A percentile compares a stretch with the other conserved stretches of the same genome.
phyloP scores from a whole-genome alignment of 2,888 invertebrate species.

The Phengaris arion region DNA sequence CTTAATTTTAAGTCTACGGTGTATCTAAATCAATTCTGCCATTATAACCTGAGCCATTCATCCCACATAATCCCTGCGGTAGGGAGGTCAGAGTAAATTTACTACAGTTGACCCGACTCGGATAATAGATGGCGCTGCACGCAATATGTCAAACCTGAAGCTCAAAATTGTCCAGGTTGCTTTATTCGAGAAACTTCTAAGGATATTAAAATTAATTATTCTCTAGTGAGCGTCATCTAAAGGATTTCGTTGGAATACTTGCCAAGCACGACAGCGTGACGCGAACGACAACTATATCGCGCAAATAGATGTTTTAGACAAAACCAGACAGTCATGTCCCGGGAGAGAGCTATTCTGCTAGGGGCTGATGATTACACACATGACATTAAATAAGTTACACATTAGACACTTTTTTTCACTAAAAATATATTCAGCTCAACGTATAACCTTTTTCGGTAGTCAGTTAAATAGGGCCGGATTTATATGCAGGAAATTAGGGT shows the following conservation, averaged over 20 bases:
- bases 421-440: too few relatives aligned
- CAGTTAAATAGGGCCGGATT: too few relatives aligned
- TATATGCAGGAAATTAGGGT: too few relatives aligned
- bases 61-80: conserved; percentile 39
- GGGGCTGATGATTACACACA: too few relatives aligned
- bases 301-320: too few relatives aligned
- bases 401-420: too few relatives aligned
- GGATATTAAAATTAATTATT: not conserved
- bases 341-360: too few relatives aligned
- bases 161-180: conserved; percentile 4
- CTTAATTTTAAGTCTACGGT: conserved; percentile 39
- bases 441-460: too few relatives aligned
- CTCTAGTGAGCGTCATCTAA: not conserved
- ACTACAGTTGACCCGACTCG: conserved; percentile 40
- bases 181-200: not conserved
- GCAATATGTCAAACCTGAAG: conserved; percentile 35
- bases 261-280: too few relatives aligned
- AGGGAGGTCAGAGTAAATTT: conserved; percentile 39
- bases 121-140: conserved; percentile 41
- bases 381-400: too few relatives aligned
- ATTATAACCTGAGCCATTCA: conserved; percentile 39
- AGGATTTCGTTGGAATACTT: too few relatives aligned
- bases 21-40: conserved; percentile 41
- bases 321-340: not conserved
- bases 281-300: too few relatives aligned